Percentiles rank a stretch among this genome's conserved stretches.
Evolutionary conservation across 2,888 invertebrate genomes (phyloP).

Genomic region (Lepidochitona cinerea): DNA sequence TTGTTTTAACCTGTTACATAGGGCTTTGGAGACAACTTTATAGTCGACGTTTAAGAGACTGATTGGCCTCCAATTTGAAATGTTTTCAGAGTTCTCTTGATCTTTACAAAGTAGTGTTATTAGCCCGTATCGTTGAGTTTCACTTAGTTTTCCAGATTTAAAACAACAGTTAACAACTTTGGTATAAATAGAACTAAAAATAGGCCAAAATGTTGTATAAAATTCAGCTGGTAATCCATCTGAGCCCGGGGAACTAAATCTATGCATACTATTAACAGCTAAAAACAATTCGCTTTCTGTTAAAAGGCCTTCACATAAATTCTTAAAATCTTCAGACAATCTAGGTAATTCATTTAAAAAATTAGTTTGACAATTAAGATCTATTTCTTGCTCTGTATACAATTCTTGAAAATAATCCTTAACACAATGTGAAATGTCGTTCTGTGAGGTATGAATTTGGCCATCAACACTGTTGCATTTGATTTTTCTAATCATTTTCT

Average conservation of each 20-base stretch:
- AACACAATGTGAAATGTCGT: background rate
- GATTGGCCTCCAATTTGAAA: constrained; percentile 41
- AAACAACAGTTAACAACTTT: background rate
- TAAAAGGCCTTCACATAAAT: background rate
- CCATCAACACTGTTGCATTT: background rate
- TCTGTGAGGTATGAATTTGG: background rate
- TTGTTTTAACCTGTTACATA: no score
- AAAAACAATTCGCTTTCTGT: background rate
- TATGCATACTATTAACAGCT: background rate
- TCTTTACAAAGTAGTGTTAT: constrained; percentile 39
- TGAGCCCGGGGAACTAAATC: background rate
- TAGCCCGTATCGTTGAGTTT: constrained; percentile 15
- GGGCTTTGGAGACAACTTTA: constrained; percentile 36
- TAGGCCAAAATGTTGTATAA: background rate
- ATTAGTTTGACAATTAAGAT: background rate
- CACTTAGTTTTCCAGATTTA: background rate
- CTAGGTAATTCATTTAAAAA: background rate
- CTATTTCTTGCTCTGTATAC: background rate
- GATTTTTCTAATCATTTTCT: background rate
- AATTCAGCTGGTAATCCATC: no score
- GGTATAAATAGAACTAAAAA: background rate
- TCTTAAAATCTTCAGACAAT: background rate
- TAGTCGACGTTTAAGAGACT: constrained; percentile 38
- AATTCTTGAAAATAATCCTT: background rate
- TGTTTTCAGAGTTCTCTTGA: constrained; percentile 13